A percentile compares a stretch with the other conserved stretches of the same genome.
These are phyloP conservation scores for Heliconius hortense DNA, from an alignment of 2,888 invertebrate species.

Conservation along the genomic window DNA sequence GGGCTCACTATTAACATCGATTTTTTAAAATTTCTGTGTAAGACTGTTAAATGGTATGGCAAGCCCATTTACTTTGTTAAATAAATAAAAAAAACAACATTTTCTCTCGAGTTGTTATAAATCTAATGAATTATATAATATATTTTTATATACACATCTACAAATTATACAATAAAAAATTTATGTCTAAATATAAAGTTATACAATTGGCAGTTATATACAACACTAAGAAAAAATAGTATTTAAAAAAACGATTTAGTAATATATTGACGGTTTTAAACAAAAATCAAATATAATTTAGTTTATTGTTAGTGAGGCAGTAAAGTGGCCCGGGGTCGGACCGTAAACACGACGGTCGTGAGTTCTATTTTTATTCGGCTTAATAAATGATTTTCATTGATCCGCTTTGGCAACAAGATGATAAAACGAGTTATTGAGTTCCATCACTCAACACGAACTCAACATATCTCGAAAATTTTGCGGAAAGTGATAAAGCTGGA, in stretches of 20 bases:
- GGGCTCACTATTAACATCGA: no score
- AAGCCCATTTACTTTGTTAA: background rate
- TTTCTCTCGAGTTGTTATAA: background rate
- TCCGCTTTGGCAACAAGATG: no score
- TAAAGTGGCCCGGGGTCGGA: background rate
- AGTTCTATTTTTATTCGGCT: no score
- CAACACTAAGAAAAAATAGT: background rate
- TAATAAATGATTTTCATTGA: no score
- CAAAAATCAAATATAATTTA: background rate
- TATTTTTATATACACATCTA: conserved; percentile 8
- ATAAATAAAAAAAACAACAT: conserved; percentile 3
- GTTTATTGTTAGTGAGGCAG: background rate
- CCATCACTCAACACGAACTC: no score
- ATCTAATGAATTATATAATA: conserved; percentile 4
- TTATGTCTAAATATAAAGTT: conserved; percentile 9
- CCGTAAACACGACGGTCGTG: no score
- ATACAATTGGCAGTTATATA: conserved; percentile 19
- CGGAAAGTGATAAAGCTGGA: no score
- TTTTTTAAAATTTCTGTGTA: no score
- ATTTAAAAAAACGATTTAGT: background rate
- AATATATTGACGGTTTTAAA: background rate
- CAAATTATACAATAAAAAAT: conserved; percentile 4
- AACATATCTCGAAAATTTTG: no score
- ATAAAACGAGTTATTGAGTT: no score
- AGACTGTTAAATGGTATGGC: background rate